phyloP scores from a whole-genome alignment of 2,797 vertebrate genomes.

The Poliocrania exsul region DNA sequence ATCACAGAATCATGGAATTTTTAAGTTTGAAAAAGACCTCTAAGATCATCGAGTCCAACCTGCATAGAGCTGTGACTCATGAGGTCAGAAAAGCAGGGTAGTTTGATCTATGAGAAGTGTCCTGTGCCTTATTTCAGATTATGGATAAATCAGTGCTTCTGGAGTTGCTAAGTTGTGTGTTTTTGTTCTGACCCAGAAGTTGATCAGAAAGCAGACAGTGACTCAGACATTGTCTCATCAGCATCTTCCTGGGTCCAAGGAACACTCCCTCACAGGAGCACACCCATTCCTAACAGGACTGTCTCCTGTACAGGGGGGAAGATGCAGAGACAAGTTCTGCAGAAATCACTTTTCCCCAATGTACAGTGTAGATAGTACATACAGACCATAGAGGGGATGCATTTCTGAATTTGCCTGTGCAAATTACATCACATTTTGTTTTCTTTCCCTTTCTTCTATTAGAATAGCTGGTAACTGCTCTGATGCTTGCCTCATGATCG shows the following conservation, averaged over 20 bases:
- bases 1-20: neutral
- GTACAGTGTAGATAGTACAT: neutral
- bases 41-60: neutral
- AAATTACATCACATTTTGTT: neutral
- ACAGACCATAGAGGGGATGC: neutral
- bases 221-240: constrained; percentile 24
- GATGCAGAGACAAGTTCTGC: neutral
- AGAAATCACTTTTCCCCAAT: neutral
- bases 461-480: neutral
- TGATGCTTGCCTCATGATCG: neutral
- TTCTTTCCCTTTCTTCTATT: neutral
- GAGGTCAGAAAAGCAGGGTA: neutral
- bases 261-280: neutral
- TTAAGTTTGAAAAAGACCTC: neutral
- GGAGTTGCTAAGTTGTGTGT: neutral
- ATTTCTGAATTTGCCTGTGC: neutral
- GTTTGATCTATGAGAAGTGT: neutral
- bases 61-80: neutral
- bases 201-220: constrained; percentile 3
- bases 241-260: neutral
- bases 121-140: neutral
- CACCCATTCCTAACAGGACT: neutral
- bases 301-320: neutral
- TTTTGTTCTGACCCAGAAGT: neutral
- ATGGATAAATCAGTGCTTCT: neutral